Percentiles rank a stretch among this genome's conserved stretches.
Evolutionary conservation across 2,113 vertebrate genomes (phyloP).

Genomic region (Phodopus roborovskii): DNA sequence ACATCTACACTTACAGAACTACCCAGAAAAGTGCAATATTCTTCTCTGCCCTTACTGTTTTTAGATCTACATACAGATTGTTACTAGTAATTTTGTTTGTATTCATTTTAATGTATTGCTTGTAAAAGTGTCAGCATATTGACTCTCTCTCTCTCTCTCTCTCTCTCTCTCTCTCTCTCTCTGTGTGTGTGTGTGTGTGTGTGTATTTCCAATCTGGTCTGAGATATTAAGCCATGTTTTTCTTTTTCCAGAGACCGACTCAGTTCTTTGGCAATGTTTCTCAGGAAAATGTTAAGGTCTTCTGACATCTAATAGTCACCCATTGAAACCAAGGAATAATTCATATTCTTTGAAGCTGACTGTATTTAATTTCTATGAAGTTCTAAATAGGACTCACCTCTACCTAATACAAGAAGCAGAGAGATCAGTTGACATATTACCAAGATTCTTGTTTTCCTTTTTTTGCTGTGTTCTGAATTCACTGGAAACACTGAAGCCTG

Average conservation of each 20-base stretch:
- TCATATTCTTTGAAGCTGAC: constrained; percentile 4
- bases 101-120: constrained; percentile 57
- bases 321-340: constrained; percentile 51
- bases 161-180: no score
- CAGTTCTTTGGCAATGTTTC: constrained; percentile 49
- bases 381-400: not conserved
- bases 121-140: constrained; percentile 14
- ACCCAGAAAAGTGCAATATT: not conserved
- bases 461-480: not conserved
- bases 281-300: constrained; percentile 47
- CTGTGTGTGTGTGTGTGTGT: not conserved
- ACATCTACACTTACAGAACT: not conserved
- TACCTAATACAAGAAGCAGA: constrained; percentile 49
- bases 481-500: not conserved
- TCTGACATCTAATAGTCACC: constrained; percentile 23
- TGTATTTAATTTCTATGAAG: constrained; percentile 18
- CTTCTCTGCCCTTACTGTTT: not conserved
- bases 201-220: constrained; percentile 37
- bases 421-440: not conserved
- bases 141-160: not conserved
- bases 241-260: not conserved
- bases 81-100: constrained; percentile 57
- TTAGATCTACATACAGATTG: constrained; percentile 42
- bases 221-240: constrained; percentile 36
- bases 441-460: not conserved